A percentile compares a stretch with the other conserved stretches of the same genome.
Evolutionary conservation across 1,140 invertebrate species (phyloP).

Genomic region (Drosophila melanica): DNA sequence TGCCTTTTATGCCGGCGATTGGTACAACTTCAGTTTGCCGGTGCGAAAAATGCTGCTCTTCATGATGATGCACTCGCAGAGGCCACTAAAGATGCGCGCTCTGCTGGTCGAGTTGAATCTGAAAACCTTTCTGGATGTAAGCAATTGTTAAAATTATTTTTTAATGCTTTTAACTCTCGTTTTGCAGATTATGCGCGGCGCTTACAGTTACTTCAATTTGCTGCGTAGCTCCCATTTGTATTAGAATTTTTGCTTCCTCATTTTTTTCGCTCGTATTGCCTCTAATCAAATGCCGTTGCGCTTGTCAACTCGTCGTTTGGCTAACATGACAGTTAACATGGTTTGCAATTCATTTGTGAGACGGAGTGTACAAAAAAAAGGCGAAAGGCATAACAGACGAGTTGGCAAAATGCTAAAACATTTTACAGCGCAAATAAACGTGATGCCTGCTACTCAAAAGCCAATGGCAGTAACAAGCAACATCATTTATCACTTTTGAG

Average conservation of each 20-base stretch:
- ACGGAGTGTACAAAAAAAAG: background rate
- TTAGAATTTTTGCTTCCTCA: conserved; percentile 30
- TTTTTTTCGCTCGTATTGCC: background rate
- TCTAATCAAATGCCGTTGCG: conserved; percentile 65
- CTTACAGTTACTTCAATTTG: conserved; percentile 76
- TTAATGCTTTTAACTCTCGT: background rate
- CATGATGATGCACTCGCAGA: conserved; percentile 66
- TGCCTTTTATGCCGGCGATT: conserved; percentile 60
- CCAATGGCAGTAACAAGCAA: conserved; percentile 67
- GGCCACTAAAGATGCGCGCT: conserved; percentile 66
- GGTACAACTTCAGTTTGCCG: conserved; percentile 54
- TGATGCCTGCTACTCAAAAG: conserved; percentile 64
- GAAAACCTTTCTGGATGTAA: conserved; percentile 68
- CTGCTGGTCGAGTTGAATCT: conserved; percentile 70
- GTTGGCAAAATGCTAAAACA: conserved; percentile 65
- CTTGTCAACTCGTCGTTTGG: conserved; percentile 68
- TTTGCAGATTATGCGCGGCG: conserved; percentile 66
- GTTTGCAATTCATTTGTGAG: conserved; percentile 69
- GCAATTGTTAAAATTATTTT: background rate
- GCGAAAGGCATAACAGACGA: conserved; percentile 23
- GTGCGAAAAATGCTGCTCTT: conserved; percentile 59
- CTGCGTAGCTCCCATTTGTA: conserved; percentile 65
- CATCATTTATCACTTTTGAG: conserved; percentile 78
- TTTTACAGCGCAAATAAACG: conserved; percentile 78
- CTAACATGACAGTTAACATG: conserved; percentile 79